Evolutionary conservation across 2,797 vertebrate genomes (phyloP), one percentile per base, ranked within the genome.

Genomic region (Morus bassanus): DNA sequence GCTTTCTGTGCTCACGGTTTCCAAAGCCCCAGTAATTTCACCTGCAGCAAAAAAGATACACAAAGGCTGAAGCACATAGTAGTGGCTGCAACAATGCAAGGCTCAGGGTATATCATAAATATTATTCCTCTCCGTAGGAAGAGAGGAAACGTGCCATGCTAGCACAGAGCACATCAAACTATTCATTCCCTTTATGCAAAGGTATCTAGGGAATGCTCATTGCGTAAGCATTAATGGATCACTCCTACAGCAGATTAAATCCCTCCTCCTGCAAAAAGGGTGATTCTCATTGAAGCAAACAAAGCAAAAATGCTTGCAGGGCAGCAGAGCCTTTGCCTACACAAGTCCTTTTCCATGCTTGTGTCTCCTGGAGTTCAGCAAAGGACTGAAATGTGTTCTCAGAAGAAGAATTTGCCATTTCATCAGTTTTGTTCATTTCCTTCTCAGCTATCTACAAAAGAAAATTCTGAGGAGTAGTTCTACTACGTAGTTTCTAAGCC

Each of bases 311-410:
- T 0, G 0, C 53, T 93, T 0, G 5, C 73, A 79, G 88, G 88
- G 88, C 91, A 90, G 91, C 95, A 91, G 82, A 91, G 87, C 82
- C 82, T 84, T 92, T 86, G 85, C 89, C 79, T 53, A 45, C 35
- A 31, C 31, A 19, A n/a, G 63, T 61, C 65, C 18, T 37, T 13
- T 69, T 33, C 81, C 27, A 3, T 83, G 57, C 78, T 88, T 43
- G 27, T 92, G 76, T 67, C 63, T 95, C 51, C 72, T 84, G 78
- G 61, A 95, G 68, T 85, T 91, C 75, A 91, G 64, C 79, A 48
- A 33, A 89, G 76, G 72, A 82, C 76, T 88, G 79, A 86, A 78
- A 45, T 57, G 31, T 69, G 61, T 76, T 95, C 59, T 92, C 5
- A 1, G 54, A 65, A 91, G 88, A 88, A 35, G 43, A 64, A 73